Percentiles rank a stretch among this genome's conserved stretches.
Conservation (phyloP, 2,888 invertebrate species). For the Drosophila picticornis region DNA sequence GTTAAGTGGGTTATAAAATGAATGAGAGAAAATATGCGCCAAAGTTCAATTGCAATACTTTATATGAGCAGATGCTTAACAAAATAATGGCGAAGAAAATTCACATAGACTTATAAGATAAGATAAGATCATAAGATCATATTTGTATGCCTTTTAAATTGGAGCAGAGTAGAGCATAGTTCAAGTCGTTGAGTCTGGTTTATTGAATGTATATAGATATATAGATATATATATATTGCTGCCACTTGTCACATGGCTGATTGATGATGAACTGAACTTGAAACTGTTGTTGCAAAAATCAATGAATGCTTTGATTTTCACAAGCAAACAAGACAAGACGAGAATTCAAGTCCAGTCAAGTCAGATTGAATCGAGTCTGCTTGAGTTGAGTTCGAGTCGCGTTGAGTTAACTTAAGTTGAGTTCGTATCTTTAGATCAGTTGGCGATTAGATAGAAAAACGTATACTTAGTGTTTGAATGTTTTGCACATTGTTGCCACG, state of each 20-base stretch:
- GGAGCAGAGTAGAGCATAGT: slow-evolving; percentile 30
- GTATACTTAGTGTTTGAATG: slow-evolving; percentile 63
- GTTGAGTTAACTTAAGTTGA: neutral
- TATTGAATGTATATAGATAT: neutral
- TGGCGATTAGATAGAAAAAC: slow-evolving; percentile 48
- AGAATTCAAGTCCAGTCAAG: slow-evolving; percentile 21
- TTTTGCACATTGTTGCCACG: slow-evolving; percentile 36
- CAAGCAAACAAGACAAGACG: slow-evolving; percentile 33
- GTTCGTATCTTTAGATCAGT: slow-evolving; percentile 41
- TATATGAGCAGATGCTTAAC: neutral
- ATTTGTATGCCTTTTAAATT: no score
- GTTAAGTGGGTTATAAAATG: neutral
- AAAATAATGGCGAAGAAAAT: neutral
- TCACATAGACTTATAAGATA: no score
- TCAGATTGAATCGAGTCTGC: neutral
- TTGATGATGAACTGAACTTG: slow-evolving; percentile 78
- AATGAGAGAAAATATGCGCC: neutral
- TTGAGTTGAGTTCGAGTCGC: neutral
- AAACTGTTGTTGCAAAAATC: slow-evolving; percentile 52
- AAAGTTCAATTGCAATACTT: neutral
- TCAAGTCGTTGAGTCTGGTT: slow-evolving; percentile 8
- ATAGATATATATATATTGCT: slow-evolving; percentile 14
- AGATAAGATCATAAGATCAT: no score
- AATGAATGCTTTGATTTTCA: slow-evolving; percentile 53
- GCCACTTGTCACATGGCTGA: slow-evolving; percentile 63